Conservation (phyloP, 2,888 invertebrate species). For the Bombylius discolor region DNA sequence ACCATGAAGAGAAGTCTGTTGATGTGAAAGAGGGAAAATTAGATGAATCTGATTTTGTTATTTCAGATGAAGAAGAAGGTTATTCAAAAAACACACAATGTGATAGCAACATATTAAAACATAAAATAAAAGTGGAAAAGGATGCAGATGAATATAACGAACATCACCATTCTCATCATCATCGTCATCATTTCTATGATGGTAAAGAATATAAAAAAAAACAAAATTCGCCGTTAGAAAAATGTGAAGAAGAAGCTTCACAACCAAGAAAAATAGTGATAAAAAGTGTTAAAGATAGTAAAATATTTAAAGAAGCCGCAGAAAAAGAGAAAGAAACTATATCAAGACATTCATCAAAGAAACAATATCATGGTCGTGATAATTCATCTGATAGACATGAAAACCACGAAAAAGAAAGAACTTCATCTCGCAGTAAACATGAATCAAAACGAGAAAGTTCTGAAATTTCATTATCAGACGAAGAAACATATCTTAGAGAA, state of each 20-base stretch:
- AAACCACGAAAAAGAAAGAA: conserved; percentile 1
- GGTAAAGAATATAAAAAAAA: conserved; percentile 21
- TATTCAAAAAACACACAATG: neutral
- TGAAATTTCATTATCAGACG: conserved; percentile 33
- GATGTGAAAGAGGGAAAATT: neutral
- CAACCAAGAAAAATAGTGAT: conserved; percentile 44
- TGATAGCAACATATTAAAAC: conserved; percentile 9
- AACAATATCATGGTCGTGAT: conserved; percentile 1
- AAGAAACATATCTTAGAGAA: conserved; percentile 28
- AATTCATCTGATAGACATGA: conserved; percentile 2
- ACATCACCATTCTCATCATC: neutral
- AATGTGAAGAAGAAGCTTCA: neutral
- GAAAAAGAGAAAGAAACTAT: conserved; percentile 29
- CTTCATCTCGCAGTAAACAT: neutral
- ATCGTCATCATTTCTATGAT: neutral
- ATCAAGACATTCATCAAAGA: neutral
- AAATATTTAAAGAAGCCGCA: conserved; percentile 51
- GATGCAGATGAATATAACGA: neutral
- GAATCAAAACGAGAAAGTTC: conserved; percentile 15
- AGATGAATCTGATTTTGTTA: conserved; percentile 10
- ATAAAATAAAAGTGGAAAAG: conserved; percentile 10
- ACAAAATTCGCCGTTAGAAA: neutral
- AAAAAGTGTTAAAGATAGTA: conserved; percentile 53
- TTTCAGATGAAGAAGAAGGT: conserved; percentile 12
- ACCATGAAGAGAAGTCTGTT: neutral